Conservation (phyloP, 1,140 invertebrate genomes). For the Homarus americanus region DNA sequence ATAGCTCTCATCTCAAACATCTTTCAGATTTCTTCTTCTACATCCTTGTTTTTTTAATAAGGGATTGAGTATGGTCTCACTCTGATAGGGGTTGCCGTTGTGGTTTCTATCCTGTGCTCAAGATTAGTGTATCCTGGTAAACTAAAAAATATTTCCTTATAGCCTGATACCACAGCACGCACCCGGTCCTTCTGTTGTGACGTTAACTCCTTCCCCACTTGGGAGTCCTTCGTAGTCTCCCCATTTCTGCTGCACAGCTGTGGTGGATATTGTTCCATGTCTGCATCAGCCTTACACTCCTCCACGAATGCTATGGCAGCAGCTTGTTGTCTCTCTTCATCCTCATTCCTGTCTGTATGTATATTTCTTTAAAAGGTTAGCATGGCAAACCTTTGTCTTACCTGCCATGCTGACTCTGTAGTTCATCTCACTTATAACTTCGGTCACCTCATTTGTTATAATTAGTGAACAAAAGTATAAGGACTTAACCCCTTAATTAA, state of each 20-base stretch:
- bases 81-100: not conserved
- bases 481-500: not conserved
- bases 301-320: not conserved
- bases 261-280: too few relatives aligned
- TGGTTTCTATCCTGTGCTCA: not conserved
- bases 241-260: too few relatives aligned
- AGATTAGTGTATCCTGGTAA: not conserved
- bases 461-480: not conserved
- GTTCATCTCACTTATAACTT: not conserved
- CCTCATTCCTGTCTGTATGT: not conserved
- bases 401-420: not conserved
- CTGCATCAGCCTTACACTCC: too few relatives aligned
- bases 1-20: conserved; percentile 14
- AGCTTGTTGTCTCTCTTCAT: not conserved
- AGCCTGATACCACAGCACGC: not conserved
- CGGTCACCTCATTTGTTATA: conserved; percentile 18
- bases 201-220: not conserved
- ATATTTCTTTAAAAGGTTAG: conserved; percentile 24
- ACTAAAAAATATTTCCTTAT: not conserved
- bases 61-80: conserved; percentile 10
- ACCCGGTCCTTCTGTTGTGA: not conserved
- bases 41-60: not conserved
- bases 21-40: conserved; percentile 13
- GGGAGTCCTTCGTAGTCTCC: not conserved
- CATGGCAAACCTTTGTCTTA: conserved; percentile 17